Conservation (phyloP, 2,113 vertebrate genomes). For the Conger conger region DNA sequence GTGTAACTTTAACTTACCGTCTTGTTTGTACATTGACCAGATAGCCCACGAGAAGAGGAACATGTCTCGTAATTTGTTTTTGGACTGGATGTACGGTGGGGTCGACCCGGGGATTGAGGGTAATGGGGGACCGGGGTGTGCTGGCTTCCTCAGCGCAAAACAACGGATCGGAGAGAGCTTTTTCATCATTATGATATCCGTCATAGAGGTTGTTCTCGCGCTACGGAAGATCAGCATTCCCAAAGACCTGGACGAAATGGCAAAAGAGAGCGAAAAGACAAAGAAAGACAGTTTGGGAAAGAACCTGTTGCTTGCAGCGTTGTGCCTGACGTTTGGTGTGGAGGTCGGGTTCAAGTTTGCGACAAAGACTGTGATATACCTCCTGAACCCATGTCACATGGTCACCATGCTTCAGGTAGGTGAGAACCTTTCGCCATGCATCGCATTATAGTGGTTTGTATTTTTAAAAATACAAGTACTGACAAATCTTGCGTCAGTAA, state of each 20-base stretch:
- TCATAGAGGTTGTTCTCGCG: conserved; percentile 72
- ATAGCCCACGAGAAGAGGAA: conserved; percentile 49
- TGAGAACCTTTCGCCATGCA: background rate
- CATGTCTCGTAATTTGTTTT: conserved; percentile 72
- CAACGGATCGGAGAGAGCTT: conserved; percentile 75
- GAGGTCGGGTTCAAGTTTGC: conserved; percentile 84
- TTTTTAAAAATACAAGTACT: too few relatives aligned
- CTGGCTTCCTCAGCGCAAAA: conserved; percentile 71
- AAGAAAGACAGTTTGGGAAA: conserved; percentile 71
- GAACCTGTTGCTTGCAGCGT: conserved; percentile 71
- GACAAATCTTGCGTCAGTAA: too few relatives aligned
- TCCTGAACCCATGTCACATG: conserved; percentile 82
- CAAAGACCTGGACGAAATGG: conserved; percentile 21
- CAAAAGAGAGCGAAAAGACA: background rate
- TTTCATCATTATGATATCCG: conserved; percentile 68
- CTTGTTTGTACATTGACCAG: conserved; percentile 62
- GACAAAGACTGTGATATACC: conserved; percentile 80
- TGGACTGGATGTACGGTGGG: conserved; percentile 81
- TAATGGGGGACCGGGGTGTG: conserved; percentile 78
- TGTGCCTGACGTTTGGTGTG: conserved; percentile 78
- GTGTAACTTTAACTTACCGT: conserved; percentile 72
- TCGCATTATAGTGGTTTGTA: too few relatives aligned
- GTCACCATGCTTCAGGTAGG: conserved; percentile 83
- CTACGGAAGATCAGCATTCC: conserved; percentile 64
- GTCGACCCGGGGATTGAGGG: conserved; percentile 80